A percentile compares a stretch with the other conserved stretches of the same genome.
Evolutionary conservation across 2,888 invertebrate genomes (phyloP).

Genomic region (Atethmia centrago): DNA sequence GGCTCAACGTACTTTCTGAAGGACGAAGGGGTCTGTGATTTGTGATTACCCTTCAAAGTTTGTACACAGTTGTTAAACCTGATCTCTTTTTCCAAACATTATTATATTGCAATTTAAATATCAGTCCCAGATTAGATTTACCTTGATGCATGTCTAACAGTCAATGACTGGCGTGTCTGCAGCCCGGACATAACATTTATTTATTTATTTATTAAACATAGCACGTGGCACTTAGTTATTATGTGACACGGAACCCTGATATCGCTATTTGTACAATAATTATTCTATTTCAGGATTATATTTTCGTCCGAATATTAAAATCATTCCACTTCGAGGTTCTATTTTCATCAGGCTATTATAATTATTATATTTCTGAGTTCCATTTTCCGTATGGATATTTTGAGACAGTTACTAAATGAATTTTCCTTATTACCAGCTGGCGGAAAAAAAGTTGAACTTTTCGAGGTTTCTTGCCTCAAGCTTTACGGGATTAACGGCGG

Average conservation of each 20-base stretch:
- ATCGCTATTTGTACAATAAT: conserved; percentile 12
- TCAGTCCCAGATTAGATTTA: conserved; percentile 6
- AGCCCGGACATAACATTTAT: conserved; percentile 13
- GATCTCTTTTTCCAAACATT: conserved; percentile 34
- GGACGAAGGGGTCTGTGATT: conserved; percentile 26
- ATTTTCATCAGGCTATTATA: background rate
- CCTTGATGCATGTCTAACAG: conserved; percentile 21
- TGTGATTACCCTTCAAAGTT: conserved; percentile 1
- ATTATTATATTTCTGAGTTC: conserved; percentile 12
- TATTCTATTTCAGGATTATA: conserved; percentile 38
- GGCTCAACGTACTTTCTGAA: conserved; percentile 47
- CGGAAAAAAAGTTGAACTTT: conserved; percentile 2
- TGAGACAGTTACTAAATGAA: background rate
- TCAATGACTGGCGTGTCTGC: conserved; percentile 35
- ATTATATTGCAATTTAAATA: conserved; percentile 34
- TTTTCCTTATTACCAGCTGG: conserved; percentile 30
- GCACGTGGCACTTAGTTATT: conserved; percentile 38
- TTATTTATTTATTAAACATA: too few relatives aligned
- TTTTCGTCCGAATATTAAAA: conserved; percentile 20
- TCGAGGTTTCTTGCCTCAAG: conserved; percentile 32
- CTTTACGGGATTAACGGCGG: conserved; percentile 34
- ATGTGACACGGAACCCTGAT: conserved; percentile 18
- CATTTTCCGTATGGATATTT: conserved; percentile 18
- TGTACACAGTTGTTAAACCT: conserved; percentile 18
- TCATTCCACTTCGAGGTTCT: conserved; percentile 7